Evolutionary conservation across 2,888 invertebrate genomes (phyloP), one percentile per base, ranked within the genome.

Genomic region (Digitonthophagus gazella): DNA sequence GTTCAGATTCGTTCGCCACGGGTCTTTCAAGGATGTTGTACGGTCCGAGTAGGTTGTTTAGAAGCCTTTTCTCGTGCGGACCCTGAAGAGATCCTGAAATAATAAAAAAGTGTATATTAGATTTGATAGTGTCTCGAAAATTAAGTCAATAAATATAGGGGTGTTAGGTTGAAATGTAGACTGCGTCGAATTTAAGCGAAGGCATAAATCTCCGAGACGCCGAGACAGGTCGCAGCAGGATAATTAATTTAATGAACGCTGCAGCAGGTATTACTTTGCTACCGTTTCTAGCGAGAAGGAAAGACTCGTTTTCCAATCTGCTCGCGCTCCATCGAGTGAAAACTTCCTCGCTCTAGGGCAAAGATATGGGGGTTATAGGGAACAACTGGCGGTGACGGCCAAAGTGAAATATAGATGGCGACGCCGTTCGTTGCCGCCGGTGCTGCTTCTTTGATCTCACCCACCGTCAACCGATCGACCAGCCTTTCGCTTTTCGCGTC

Each of bases 21-120:
- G 95, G 95, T 83, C 95, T 88, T 86, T 96, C 95, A 83, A 95
- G 86, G 75, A 91, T 91, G 85, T 95, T 95, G 86, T 96, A 96
- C 72, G 89, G 87, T 78, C 89, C 88, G 78, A 96, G 88, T 78
- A 96, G 87, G 82, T 91, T 87, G 85, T 93, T 93, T 79, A 96
- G 87, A 78, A 96, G 87, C 80, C 91, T 89, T 86, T 93, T 93
- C 87, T 96, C 96, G 84, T 95, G 93, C 72, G 90, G 91, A 81
- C 96, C 96, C 87, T 94, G 93, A 85, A 90, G 89, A 84, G 93
- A 93, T 83, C 91, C 95, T 96, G 87, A 28, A 87, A 87, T 14
- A 15, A 18, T 4, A 18, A 2, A 18, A 61, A 18, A 15, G 5
- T 19, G 16, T 16, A 18, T 20, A 8, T 57, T 14, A 54, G 15